These are phyloP conservation scores for Meganola albula DNA, from an alignment of 2,888 invertebrate genomes.

Conservation along the genomic window DNA sequence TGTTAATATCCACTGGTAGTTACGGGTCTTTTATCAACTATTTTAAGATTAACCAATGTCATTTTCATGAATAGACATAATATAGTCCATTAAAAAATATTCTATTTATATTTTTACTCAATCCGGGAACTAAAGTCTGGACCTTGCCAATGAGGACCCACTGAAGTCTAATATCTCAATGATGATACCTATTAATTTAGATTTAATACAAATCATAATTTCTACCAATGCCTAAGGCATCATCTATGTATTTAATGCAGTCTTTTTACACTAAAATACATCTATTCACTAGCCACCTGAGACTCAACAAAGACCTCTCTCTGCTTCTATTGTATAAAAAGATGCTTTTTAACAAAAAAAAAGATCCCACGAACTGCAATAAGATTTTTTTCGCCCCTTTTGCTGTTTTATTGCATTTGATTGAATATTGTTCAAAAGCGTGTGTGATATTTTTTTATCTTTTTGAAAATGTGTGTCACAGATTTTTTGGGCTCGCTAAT, in stretches of 20 bases:
- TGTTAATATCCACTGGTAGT: too few species aligned
- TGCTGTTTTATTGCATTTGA: conserved; percentile 44
- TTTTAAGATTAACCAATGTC: too few species aligned
- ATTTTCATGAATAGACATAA: too few species aligned
- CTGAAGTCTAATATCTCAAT: too few species aligned
- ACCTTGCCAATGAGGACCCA: too few species aligned
- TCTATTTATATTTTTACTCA: too few species aligned
- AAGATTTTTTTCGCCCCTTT: conserved; percentile 49
- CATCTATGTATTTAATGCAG: too few species aligned
- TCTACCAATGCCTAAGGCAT: too few species aligned
- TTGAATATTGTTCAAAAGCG: conserved; percentile 39
- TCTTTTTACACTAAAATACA: conserved; percentile 27
- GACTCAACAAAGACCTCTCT: conserved; percentile 42
- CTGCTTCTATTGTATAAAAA: conserved; percentile 42
- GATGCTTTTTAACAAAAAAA: conserved; percentile 42
- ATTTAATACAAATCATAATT: conserved; percentile 5
- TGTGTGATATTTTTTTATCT: conserved; percentile 19
- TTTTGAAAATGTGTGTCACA: conserved; percentile 6
- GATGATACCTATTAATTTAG: too few species aligned
- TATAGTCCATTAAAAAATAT: too few species aligned
- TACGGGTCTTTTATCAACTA: too few species aligned
- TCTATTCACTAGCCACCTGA: conserved; percentile 57
- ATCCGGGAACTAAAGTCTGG: too few species aligned
- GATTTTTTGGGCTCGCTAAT: not conserved
- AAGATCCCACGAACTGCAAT: conserved; percentile 56